A percentile compares a stretch with the other conserved stretches of the same genome.
phyloP scores from a whole-genome alignment of 2,797 vertebrate species.

The Lepidocolaptes lacrymiger region DNA sequence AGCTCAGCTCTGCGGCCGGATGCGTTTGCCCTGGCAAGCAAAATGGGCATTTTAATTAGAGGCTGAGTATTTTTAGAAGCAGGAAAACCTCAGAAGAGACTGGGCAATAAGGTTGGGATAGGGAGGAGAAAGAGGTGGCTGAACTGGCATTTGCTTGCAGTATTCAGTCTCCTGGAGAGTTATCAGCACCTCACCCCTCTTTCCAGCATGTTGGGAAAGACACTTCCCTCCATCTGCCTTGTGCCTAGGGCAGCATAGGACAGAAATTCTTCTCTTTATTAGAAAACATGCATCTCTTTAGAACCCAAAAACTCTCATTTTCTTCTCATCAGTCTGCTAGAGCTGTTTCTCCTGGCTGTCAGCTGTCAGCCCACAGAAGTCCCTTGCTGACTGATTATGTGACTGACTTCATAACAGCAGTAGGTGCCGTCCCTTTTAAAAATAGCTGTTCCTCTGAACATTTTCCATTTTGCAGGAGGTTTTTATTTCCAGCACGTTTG shows the following conservation, averaged over 20 bases:
- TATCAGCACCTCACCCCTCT: not conserved
- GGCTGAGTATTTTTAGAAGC: constrained; percentile 51
- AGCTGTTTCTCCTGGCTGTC: constrained; percentile 13
- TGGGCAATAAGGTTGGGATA: not conserved
- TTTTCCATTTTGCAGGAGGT: constrained; percentile 23
- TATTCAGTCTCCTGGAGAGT: not conserved
- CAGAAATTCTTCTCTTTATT: not conserved
- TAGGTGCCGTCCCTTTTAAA: constrained; percentile 34
- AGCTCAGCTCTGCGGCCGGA: not conserved
- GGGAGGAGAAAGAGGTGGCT: not conserved
- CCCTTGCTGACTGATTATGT: not conserved
- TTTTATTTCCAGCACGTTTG: constrained; percentile 43
- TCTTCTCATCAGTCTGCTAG: not conserved
- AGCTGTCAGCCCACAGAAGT: constrained; percentile 20
- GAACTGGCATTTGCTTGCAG: not conserved
- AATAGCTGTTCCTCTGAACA: constrained; percentile 1
- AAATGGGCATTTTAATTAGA: constrained; percentile 4
- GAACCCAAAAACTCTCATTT: not conserved
- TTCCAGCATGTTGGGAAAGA: not conserved
- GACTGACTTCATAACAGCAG: constrained; percentile 21
- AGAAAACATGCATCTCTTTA: not conserved
- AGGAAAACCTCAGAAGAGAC: constrained; percentile 48
- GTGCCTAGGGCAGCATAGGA: not conserved
- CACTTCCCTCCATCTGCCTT: not conserved
- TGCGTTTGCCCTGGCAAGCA: not conserved